These are phyloP conservation scores for Ganaspis sp. DNA, from an alignment of 1,140 invertebrate genomes.

Conservation along the genomic window DNA sequence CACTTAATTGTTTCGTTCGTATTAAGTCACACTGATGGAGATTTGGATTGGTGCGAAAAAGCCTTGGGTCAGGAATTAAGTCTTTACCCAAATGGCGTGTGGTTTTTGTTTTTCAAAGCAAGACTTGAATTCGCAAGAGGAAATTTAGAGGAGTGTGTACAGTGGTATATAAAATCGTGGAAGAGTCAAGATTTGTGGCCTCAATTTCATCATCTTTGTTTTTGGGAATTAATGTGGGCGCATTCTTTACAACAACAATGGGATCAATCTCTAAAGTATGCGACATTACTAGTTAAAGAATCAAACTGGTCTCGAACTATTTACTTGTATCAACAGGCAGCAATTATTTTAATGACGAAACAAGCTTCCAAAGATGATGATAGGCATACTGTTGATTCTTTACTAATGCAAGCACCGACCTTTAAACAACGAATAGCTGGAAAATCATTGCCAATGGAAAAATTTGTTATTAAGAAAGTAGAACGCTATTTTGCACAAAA, in stretches of 20 bases:
- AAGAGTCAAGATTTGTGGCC: conserved; percentile 91
- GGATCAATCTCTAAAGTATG: conserved; percentile 84
- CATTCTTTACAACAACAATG: conserved; percentile 83
- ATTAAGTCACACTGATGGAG: conserved; percentile 86
- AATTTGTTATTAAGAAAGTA: conserved; percentile 92
- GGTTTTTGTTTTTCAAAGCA: conserved; percentile 95
- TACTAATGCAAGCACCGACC: conserved; percentile 85
- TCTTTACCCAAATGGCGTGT: conserved; percentile 89
- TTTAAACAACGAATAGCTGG: conserved; percentile 95
- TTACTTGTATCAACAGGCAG: conserved; percentile 93
- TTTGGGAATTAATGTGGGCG: conserved; percentile 96
- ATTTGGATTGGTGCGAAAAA: conserved; percentile 85
- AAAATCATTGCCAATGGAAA: conserved; percentile 97
- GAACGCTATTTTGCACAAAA: conserved; percentile 87
- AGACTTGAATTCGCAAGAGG: conserved; percentile 89
- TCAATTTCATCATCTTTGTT: conserved; percentile 96
- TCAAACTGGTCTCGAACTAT: conserved; percentile 95
- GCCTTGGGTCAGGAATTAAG: conserved; percentile 85
- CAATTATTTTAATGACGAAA: conserved; percentile 85
- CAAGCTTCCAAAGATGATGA: conserved; percentile 77
- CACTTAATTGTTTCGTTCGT: conserved; percentile 91
- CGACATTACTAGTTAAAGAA: conserved; percentile 83
- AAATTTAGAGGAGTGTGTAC: conserved; percentile 84
- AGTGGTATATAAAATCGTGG: conserved; percentile 90
- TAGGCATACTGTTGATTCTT: conserved; percentile 73